phyloP scores from a whole-genome alignment of 2,888 invertebrate genomes.

The Noctua janthe region DNA sequence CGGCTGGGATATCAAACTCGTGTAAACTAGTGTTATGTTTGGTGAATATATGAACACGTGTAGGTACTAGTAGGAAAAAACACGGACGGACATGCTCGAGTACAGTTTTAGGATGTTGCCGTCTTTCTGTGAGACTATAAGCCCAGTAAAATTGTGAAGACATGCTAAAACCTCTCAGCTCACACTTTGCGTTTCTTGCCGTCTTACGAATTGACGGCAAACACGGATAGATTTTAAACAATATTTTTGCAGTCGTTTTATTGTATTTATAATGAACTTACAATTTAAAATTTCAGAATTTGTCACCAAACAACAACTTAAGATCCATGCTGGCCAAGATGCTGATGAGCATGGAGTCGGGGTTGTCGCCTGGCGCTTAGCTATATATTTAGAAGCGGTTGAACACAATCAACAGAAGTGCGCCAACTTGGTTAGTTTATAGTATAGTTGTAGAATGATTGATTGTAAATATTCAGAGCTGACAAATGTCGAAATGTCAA shows the following conservation, averaged over 20 bases:
- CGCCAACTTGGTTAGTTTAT: not conserved
- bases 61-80: too few species aligned
- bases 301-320: slow-evolving; percentile 6
- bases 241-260: not conserved
- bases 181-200: not conserved
- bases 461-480: not conserved
- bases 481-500: not conserved
- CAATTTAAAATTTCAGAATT: slow-evolving; percentile 25
- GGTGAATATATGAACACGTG: too few species aligned
- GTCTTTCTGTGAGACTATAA: not conserved
- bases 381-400: slow-evolving; percentile 5
- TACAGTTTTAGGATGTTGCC: not conserved
- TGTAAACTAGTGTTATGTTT: too few species aligned
- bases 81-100: not conserved
- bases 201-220: not conserved
- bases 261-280: not conserved
- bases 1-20: too few species aligned
- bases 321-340: slow-evolving; percentile 7
- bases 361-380: slow-evolving; percentile 17
- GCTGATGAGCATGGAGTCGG: slow-evolving; percentile 3
- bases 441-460: not conserved
- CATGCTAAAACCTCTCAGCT: not conserved
- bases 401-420: not conserved
- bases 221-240: not conserved
- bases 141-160: not conserved